Conservation (phyloP, 2,888 invertebrate genomes). For the Ectemnius lituratus region DNA sequence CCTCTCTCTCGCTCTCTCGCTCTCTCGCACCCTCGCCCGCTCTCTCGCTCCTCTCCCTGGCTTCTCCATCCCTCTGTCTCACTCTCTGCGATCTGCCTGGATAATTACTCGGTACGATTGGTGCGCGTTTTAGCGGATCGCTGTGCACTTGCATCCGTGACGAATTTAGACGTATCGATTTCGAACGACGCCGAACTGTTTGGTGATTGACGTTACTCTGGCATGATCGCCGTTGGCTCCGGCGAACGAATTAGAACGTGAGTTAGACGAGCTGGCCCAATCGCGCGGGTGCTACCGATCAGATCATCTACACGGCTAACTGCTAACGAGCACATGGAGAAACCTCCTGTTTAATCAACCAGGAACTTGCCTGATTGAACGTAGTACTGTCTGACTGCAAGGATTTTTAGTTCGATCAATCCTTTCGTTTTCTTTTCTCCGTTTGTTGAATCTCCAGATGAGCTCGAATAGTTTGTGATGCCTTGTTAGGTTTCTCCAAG, state of each 20-base stretch:
- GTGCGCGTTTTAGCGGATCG: slow-evolving; percentile 1
- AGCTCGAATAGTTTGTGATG: no score
- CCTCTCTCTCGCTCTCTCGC: not conserved
- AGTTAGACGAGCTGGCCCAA: slow-evolving; percentile 71
- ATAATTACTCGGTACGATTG: slow-evolving; percentile 3
- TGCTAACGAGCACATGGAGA: slow-evolving; percentile 3
- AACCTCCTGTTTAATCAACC: not conserved
- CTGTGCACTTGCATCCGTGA: slow-evolving; percentile 35
- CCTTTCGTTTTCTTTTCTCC: no score
- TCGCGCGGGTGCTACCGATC: slow-evolving; percentile 54
- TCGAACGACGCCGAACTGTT: slow-evolving; percentile 54
- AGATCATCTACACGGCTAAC: slow-evolving; percentile 14
- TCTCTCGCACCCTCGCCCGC: no score
- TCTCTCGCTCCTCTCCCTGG: no score
- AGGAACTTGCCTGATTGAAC: no score
- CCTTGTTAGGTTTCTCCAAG: not conserved
- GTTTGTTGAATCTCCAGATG: no score
- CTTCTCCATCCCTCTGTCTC: no score
- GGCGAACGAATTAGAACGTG: slow-evolving; percentile 50
- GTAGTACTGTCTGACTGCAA: no score
- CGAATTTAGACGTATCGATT: slow-evolving; percentile 42
- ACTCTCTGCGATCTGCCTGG: not conserved
- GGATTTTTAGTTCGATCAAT: no score
- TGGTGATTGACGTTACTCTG: slow-evolving; percentile 28
- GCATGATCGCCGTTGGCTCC: slow-evolving; percentile 17